Evolutionary conservation across 2,113 vertebrate species (phyloP).

Genomic region (cat (Felis catus)): F.catus_Fca126_mat1.0 CM031424.1:43688501-43689000

Average conservation of each 20-base stretch:
- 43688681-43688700: background rate
- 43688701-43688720: rapidly evolving
- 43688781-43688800: background rate
- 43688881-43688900: background rate
- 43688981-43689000: background rate
- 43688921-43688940: background rate
- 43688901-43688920: background rate
- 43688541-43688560: background rate
- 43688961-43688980: background rate
- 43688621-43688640: background rate
- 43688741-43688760: background rate
- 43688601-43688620: background rate
- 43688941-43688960: background rate
- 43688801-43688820: background rate
- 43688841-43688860: too few relatives aligned
- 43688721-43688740: background rate
- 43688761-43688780: too few relatives aligned
- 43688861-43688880: background rate
- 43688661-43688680: background rate
- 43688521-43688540: background rate
- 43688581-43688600: background rate
- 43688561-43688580: background rate
- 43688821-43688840: background rate
- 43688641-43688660: background rate
- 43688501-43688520: background rate